phyloP scores from a whole-genome alignment of 1,140 invertebrate species.

The Lethocerus indicus region DNA sequence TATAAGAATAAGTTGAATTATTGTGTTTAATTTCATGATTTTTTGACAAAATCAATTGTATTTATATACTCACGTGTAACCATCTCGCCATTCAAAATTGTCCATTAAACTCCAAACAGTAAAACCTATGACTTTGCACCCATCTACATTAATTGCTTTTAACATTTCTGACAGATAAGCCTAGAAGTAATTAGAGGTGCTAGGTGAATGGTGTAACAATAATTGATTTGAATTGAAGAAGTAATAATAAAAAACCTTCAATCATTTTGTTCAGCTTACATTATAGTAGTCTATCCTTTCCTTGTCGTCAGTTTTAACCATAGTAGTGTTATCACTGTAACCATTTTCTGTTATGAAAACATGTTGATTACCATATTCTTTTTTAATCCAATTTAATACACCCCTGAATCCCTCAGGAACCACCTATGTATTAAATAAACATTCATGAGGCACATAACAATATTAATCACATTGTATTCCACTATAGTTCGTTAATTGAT shows the following conservation, averaged over 20 bases:
- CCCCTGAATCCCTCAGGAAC: slow-evolving; percentile 7
- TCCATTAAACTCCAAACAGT: slow-evolving; percentile 59
- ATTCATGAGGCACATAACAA: background rate
- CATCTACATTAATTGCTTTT: slow-evolving; percentile 42
- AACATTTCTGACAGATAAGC: slow-evolving; percentile 44
- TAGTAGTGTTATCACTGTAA: slow-evolving; percentile 12
- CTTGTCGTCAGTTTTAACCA: slow-evolving; percentile 24
- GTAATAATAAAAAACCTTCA: too few species aligned
- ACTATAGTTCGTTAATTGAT: too few species aligned
- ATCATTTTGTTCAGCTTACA: too few species aligned
- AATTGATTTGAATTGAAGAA: too few species aligned
- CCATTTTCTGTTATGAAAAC: slow-evolving; percentile 15
- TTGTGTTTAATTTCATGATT: too few species aligned
- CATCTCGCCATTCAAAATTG: slow-evolving; percentile 61
- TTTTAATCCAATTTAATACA: slow-evolving; percentile 11
- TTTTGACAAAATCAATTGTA: too few species aligned
- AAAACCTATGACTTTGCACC: slow-evolving; percentile 45
- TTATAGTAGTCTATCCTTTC: too few species aligned
- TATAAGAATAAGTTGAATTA: too few species aligned
- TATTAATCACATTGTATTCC: too few species aligned
- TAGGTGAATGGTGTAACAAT: too few species aligned
- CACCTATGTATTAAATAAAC: slow-evolving; percentile 2
- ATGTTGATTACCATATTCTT: slow-evolving; percentile 5
- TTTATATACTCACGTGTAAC: slow-evolving; percentile 44
- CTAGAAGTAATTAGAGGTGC: too few species aligned